phyloP scores from a whole-genome alignment of 1,140 invertebrate genomes.

The Mizuhopecten yessoensis region DNA sequence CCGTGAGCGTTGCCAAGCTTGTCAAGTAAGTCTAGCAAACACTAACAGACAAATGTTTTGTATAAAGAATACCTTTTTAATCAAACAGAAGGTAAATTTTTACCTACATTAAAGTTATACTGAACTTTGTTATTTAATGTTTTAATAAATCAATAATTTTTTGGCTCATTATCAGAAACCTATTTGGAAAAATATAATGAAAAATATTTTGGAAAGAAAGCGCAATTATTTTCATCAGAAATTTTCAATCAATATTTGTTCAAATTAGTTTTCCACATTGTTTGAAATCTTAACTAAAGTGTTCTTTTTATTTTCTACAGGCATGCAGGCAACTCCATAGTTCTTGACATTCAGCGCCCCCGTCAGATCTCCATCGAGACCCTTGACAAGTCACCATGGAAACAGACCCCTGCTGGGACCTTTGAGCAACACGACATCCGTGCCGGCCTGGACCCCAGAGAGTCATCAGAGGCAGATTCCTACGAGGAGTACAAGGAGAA shows the following conservation, averaged over 20 bases:
- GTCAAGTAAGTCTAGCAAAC: slow-evolving; percentile 81
- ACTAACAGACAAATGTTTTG: too few relatives aligned
- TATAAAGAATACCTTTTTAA: too few relatives aligned
- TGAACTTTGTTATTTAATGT: too few relatives aligned
- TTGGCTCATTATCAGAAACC: too few relatives aligned
- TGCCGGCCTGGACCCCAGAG: slow-evolving; percentile 58
- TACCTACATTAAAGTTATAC: too few relatives aligned
- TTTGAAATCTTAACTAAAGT: neutral
- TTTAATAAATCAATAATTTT: too few relatives aligned
- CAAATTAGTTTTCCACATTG: too few relatives aligned
- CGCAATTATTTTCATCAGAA: too few relatives aligned
- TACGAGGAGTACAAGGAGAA: slow-evolving; percentile 68
- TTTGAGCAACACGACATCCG: slow-evolving; percentile 58
- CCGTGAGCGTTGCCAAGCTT: slow-evolving; percentile 81
- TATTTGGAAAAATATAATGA: too few relatives aligned
- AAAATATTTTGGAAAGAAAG: too few relatives aligned
- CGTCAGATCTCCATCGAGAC: slow-evolving; percentile 56
- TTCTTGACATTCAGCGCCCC: slow-evolving; percentile 70
- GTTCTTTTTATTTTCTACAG: slow-evolving; percentile 65
- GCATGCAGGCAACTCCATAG: slow-evolving; percentile 65
- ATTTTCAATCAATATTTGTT: too few relatives aligned
- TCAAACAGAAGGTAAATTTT: too few relatives aligned
- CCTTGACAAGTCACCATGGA: slow-evolving; percentile 65
- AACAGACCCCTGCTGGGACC: slow-evolving; percentile 35
- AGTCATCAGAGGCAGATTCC: slow-evolving; percentile 59